Base-by-base conservation (phyloP, 2,113 vertebrate genomes). In the Arvicanthis niloticus region DNA sequence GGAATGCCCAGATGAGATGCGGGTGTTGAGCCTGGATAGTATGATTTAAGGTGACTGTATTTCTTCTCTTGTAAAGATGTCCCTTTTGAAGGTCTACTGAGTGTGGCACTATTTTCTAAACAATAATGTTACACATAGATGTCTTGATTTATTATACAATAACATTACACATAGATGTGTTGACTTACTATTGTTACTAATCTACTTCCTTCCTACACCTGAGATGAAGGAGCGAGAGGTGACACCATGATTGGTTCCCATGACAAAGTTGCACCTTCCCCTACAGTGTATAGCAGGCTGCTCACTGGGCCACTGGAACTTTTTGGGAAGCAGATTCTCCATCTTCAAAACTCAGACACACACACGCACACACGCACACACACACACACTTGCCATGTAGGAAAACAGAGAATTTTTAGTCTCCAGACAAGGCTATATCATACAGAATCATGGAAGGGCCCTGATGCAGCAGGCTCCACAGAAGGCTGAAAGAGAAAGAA, bases 401-500 rank as follows among this genome's bases (percentile, higher is more conserved):
- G 26, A 62, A 17, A 84, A n/a, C 2, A 62, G 56, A 17, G 24
- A 37, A 21, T 11, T 56, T 56, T 21, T 51, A 78, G 76, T 80
- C 51, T 42, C 9, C 13, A 62, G 22, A 37, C 58, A 92, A 91
- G 7, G 31, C 40, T 5, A 3, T 11, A 67, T 37, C 22, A 8
- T 0, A 1, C 0, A 3, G 0, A 70, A 24, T 31, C 26, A 26
- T 31, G 17, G 1, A 37, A 45, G 29, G 0, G 0, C 24, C 65
- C 21, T 3, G 1, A 5, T 2, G 5, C 40, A 37, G 13, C 48
- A n/a, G 65, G 42, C 76, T 15, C 1, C 85, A 75, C 21, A 19
- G 7, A 7, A 7, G 31, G 26, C 22, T 4, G 22, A 0, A 40
- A 45, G 34, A 45, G 17, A 45, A 48, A 0, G 40, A 48, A 0